A percentile compares a stretch with the other conserved stretches of the same genome.
Conservation (phyloP, 2,113 vertebrate genomes). For the Otis tarda region DNA sequence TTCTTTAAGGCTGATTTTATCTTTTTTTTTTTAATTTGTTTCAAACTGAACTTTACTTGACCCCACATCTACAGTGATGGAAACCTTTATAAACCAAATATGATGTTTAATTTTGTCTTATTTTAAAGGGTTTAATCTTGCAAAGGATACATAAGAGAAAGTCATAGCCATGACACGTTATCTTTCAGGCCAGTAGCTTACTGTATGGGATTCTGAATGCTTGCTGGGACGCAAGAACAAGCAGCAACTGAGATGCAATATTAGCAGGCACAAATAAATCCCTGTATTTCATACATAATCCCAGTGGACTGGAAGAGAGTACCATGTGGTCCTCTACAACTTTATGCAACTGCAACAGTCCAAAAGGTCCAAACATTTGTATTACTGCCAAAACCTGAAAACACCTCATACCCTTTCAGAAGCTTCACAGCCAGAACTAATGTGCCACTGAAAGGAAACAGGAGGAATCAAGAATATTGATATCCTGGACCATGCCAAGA, state of each 20-base stretch:
- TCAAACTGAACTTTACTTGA: constrained; percentile 33
- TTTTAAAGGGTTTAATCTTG: not conserved
- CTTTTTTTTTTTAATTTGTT: not conserved
- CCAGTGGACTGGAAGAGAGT: not conserved
- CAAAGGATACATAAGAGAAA: not conserved
- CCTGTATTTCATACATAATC: not conserved
- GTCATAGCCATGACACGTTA: not conserved
- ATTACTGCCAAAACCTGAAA: not conserved
- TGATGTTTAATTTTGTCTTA: not conserved
- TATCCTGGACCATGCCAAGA: not conserved
- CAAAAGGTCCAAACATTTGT: not conserved
- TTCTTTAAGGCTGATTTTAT: not conserved
- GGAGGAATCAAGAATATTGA: not conserved
- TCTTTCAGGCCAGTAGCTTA: not conserved
- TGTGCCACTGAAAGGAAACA: not conserved
- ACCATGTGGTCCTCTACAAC: not conserved
- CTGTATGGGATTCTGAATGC: not conserved
- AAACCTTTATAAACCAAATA: not conserved
- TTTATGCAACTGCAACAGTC: not conserved
- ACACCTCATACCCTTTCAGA: not conserved
- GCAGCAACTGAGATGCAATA: not conserved
- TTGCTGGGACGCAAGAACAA: not conserved
- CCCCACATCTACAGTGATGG: not conserved
- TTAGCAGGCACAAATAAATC: not conserved
- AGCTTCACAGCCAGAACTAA: not conserved